Evolutionary conservation across 2,113 vertebrate genomes (phyloP).

Genomic region (Ancistrus triradiatus): DNA sequence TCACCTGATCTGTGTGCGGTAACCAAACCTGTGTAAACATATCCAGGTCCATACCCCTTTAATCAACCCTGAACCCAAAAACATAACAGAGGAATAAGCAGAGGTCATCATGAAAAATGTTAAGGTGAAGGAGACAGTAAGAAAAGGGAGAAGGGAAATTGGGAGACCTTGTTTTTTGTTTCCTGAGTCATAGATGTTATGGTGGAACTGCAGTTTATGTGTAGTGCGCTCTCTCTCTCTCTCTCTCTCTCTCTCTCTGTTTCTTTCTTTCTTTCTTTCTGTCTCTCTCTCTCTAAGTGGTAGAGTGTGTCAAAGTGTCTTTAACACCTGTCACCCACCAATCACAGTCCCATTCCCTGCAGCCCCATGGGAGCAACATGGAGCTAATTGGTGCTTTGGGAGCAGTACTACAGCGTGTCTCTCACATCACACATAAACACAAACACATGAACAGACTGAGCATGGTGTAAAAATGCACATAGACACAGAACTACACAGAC

Average conservation of each 20-base stretch:
- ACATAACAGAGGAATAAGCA: too few relatives aligned
- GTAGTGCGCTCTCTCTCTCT: conserved; percentile 51
- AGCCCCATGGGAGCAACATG: conserved; percentile 63
- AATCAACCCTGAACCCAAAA: too few relatives aligned
- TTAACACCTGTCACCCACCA: conserved; percentile 78
- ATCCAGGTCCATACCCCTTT: too few relatives aligned
- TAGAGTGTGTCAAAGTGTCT: conserved; percentile 74
- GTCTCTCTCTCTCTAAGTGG: conserved; percentile 62
- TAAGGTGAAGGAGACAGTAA: conserved; percentile 30
- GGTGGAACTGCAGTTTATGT: conserved; percentile 64
- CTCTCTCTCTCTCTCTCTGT: conserved; percentile 57
- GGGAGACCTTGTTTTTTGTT: conserved; percentile 31
- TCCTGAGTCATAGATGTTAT: conserved; percentile 43
- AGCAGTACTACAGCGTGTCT: conserved; percentile 50
- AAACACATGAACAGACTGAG: conserved; percentile 29
- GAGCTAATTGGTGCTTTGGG: conserved; percentile 71
- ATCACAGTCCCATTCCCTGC: conserved; percentile 61
- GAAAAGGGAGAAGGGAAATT: conserved; percentile 27
- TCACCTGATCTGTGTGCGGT: too few relatives aligned
- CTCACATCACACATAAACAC: conserved; percentile 23
- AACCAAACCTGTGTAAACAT: too few relatives aligned
- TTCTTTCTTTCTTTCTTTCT: conserved; percentile 57
- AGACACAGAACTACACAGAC: conserved; percentile 23
- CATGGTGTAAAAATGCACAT: conserved; percentile 15
- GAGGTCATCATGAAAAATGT: too few relatives aligned